Evolutionary conservation across 1,140 invertebrate genomes (phyloP), one percentile per base, ranked within the genome.

Genomic region (Hetaerina americana): DNA sequence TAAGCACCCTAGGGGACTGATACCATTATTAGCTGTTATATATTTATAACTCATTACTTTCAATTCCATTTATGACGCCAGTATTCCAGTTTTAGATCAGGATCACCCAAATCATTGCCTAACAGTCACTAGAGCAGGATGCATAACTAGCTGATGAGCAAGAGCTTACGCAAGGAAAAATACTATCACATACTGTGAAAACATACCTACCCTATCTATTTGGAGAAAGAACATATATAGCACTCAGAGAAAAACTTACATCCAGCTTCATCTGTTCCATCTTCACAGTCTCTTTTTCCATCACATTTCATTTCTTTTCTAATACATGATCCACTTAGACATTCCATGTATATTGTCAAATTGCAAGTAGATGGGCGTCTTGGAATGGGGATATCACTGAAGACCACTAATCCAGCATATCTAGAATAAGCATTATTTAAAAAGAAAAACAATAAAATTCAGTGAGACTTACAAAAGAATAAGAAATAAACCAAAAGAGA

Each of bases 201-300:
- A n/a, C n/a, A n/a, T n/a, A n/a, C n/a, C n/a, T n/a, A n/a, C n/a
- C n/a, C n/a, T n/a, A n/a, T n/a, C n/a, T n/a, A n/a, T n/a, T n/a
- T n/a, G n/a, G n/a, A n/a, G n/a, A n/a, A n/a, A n/a, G n/a, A n/a
- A n/a, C n/a, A n/a, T n/a, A n/a, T n/a, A n/a, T n/a, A n/a, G n/a
- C n/a, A n/a, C n/a, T n/a, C n/a, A n/a, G n/a, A n/a, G 70, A 70
- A n/a, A 66, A 72, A 85, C 85, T 87, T 80, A 88, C 95, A 97
- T 72, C 86, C 87, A 12, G 89, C 82, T 82, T 97, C 95, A 80
- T 97, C 95, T 0, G 92, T 92, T 26, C 91, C 91, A 82, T 97
- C 94, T 12, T 88, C 85, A 76, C 94, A 96, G 76, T 93, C 89
- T 0, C 80, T 81, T 0, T 84, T 74, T 0, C 89, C 89, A 81